Evolutionary conservation across 2,888 invertebrate genomes (phyloP), one percentile per base, ranked within the genome.

Genomic region (Parnassius mnemosyne): DNA sequence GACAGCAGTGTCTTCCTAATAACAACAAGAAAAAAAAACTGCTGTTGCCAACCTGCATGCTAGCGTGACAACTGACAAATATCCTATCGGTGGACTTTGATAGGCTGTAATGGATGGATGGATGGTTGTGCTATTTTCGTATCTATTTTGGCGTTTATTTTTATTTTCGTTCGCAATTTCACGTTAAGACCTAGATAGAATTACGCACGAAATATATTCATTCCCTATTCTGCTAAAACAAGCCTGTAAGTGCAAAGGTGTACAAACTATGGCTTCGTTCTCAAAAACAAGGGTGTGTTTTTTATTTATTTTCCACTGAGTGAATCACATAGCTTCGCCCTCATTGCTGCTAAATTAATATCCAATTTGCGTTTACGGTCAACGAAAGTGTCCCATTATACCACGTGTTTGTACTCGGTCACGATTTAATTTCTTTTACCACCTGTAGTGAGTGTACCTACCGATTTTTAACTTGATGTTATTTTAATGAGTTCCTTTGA

Each of bases 401-500:
- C 50, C 60, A 49, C 53, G 53, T 62, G 57, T 61, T 53, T 20
- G 9, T 10, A 47, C 20, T 53, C 47, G 44, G 54, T 47, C 16
- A 59, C 53, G 47, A 52, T 60, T 50, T 61, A 49, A 20, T 59
- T 61, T 59, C 43, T 62, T 62, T 63, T 61, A 61, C 50, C 57
- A 49, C 53, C 52, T 61, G 60, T 67, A 66, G 65, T 63, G 54
- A 57, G 57, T 44, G 64, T 47, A 63, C 60, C 34, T 34, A 34
- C 34, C 34, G 62, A 60, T 66, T 61, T 61, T 66, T 50, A 56
- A 58, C 34, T 59, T 61, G 58, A 61, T 63, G 55, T 63, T 42
- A 53, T 61, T 20, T 60, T 66, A 66, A 66, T 68, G 64, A 68
- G 64, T 65, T 68, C 57, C 61, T 64, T 64, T 60, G 62, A 63